Evolutionary conservation across 2,888 invertebrate species (phyloP).

Genomic region (Ormyrus rosae): DNA sequence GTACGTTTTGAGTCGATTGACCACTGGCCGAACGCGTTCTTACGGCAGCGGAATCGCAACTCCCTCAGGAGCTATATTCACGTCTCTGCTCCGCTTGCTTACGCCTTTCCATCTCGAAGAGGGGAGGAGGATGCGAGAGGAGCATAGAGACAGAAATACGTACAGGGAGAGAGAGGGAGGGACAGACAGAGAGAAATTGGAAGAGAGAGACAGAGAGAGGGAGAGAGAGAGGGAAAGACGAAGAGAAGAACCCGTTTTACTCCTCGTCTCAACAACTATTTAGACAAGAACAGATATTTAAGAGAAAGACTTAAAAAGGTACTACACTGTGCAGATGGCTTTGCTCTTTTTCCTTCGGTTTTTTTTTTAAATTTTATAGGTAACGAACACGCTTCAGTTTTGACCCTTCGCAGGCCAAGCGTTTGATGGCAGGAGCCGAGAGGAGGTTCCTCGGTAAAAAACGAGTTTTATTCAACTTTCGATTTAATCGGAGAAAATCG

Average conservation of each 20-base stretch:
- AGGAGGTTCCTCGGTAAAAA: no score
- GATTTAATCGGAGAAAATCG: no score
- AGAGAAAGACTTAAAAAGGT: no score
- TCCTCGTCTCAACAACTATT: conserved; percentile 2
- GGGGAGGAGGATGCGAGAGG: conserved; percentile 21
- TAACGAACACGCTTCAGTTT: no score
- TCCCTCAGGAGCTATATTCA: conserved; percentile 35
- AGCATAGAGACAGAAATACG: background rate
- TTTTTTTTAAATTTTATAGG: no score
- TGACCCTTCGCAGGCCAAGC: no score
- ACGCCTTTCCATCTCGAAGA: background rate
- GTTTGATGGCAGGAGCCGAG: no score
- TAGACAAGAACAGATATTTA: conserved; percentile 24
- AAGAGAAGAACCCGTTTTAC: conserved; percentile 13
- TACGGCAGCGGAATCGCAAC: conserved; percentile 37
- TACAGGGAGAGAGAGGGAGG: conserved; percentile 6
- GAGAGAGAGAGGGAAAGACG: conserved; percentile 3
- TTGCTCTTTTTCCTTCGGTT: no score
- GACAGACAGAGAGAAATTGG: background rate
- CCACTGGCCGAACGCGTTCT: conserved; percentile 26
- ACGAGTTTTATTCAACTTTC: no score
- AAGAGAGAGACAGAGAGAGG: background rate
- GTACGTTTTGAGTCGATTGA: background rate
- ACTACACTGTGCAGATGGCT: no score
- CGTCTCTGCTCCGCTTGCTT: conserved; percentile 4